Evolutionary conservation across 2,888 invertebrate genomes (phyloP), one percentile per base, ranked within the genome.

Genomic region (Oscheius sp.): DNA sequence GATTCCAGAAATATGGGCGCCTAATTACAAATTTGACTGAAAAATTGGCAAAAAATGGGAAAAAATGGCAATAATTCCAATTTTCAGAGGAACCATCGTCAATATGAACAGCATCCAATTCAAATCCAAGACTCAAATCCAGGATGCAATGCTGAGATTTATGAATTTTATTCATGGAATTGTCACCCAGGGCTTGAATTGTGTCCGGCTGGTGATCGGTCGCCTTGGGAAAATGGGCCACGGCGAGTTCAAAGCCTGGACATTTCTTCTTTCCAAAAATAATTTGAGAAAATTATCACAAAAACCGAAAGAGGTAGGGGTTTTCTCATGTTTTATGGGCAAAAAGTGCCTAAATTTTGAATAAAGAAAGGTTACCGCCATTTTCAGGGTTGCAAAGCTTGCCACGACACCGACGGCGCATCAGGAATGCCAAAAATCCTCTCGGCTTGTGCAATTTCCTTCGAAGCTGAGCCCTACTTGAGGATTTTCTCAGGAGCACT

Each of bases 151-250:
- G 45, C 93, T 94, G 81, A 96, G 96, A 89, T 91, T 99, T 68
- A 97, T 98, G 96, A 95, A 96, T 89, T 99, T 55, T 27, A 13
- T 59, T 21, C 59, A 59, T 89, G 93, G 94, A 76, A 72, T 84
- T 9, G 77, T 87, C 68, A 59, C 81, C 0, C 59, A 74, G 49
- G 87, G 86, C 2, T 83, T 84, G 70, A 93, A 94, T 85, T 95
- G 97, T 25, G 98, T 98, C 95, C 92, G 99, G 73, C 91, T 99
- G 72, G 97, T 99, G 23, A 94, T 99, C 18, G 97, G 98, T 7
- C 92, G 98, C 63, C 93, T 98, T 55, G 99, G 99, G 0, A 92
- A 98, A 72, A 94, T 99, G 77, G 99, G 99, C 0, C 99, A 99
- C 89, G 96, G 97, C 27, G 99, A 99, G 89, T 91, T 99, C 55